These are phyloP conservation scores for Drosophila miranda DNA, from an alignment of 1,140 invertebrate species.

Conservation along the genomic window DNA sequence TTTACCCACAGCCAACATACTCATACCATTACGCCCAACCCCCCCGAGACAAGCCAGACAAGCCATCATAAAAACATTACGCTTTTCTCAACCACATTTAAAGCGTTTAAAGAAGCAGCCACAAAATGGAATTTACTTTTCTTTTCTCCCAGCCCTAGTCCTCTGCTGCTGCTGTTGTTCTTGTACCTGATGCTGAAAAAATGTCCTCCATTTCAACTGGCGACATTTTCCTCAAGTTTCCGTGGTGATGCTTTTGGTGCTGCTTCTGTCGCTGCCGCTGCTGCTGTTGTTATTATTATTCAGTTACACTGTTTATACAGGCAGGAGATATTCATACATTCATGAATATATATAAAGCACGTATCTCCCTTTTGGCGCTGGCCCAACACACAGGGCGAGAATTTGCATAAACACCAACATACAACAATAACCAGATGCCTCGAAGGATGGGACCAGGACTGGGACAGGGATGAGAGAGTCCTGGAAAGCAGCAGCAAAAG, in stretches of 20 bases:
- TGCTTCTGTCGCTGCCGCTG: constrained; percentile 16
- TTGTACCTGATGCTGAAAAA: constrained; percentile 56
- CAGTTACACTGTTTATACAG: constrained; percentile 77
- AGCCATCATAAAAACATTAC: no score
- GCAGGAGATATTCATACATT: constrained; percentile 74
- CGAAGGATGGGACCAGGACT: constrained; percentile 1
- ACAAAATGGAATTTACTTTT: constrained; percentile 36
- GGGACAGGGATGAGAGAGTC: constrained; percentile 19
- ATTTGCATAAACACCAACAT: constrained; percentile 75
- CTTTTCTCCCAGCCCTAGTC: background rate
- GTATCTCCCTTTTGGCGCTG: constrained; percentile 71
- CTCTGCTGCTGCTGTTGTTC: background rate
- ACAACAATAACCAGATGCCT: constrained; percentile 48
- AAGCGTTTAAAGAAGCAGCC: constrained; percentile 30
- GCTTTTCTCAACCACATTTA: constrained; percentile 10
- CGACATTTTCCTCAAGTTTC: constrained; percentile 59
- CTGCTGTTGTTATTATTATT: constrained; percentile 72
- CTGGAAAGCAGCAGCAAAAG: constrained; percentile 27
- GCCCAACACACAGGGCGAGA: constrained; percentile 66
- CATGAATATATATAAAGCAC: constrained; percentile 76
- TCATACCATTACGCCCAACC: no score
- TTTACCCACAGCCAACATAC: background rate
- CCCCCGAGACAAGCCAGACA: no score
- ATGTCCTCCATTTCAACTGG: constrained; percentile 52
- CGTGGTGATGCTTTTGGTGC: constrained; percentile 9